phyloP scores from a whole-genome alignment of 2,797 vertebrate species.

The Sebastes taczanowskii region DNA sequence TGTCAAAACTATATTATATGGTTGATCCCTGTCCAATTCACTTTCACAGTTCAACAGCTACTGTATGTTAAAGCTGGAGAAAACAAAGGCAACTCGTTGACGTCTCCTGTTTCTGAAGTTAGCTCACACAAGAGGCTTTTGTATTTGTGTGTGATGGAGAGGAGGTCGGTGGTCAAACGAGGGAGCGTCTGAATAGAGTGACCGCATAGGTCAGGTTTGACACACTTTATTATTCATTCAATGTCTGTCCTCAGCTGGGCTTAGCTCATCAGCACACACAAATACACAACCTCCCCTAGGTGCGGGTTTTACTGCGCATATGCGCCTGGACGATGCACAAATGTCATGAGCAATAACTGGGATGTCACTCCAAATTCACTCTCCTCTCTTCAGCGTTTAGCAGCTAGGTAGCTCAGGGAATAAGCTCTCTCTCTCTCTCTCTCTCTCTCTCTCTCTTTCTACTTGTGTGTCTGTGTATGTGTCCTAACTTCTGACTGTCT shows the following conservation, averaged over 20 bases:
- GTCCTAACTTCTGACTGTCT: neutral
- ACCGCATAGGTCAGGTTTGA: slow-evolving; percentile 79
- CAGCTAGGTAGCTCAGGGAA: slow-evolving; percentile 60
- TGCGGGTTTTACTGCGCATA: slow-evolving; percentile 71
- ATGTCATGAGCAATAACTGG: slow-evolving; percentile 82
- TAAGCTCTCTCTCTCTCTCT: neutral
- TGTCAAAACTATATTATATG: slow-evolving; percentile 74
- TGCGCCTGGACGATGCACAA: slow-evolving; percentile 70
- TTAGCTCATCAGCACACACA: slow-evolving; percentile 64
- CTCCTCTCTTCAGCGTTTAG: slow-evolving; percentile 63
- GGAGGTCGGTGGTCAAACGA: slow-evolving; percentile 47
- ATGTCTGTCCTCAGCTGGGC: slow-evolving; percentile 72
- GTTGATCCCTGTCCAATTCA: slow-evolving; percentile 74
- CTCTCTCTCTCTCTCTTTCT: neutral
- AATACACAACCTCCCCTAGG: slow-evolving; percentile 61
- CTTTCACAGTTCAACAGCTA: slow-evolving; percentile 73
- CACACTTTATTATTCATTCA: slow-evolving; percentile 81
- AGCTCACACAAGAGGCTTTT: slow-evolving; percentile 50
- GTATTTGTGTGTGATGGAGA: slow-evolving; percentile 14
- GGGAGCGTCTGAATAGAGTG: slow-evolving; percentile 70
- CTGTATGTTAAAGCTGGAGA: slow-evolving; percentile 53
- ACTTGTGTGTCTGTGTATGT: neutral
- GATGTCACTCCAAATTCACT: slow-evolving; percentile 71
- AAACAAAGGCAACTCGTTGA: slow-evolving; percentile 63
- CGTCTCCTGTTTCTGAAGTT: slow-evolving; percentile 44